Evolutionary conservation across 2,113 vertebrate genomes (phyloP).

Genomic region (Machaerirhynchus nigripectus): DNA sequence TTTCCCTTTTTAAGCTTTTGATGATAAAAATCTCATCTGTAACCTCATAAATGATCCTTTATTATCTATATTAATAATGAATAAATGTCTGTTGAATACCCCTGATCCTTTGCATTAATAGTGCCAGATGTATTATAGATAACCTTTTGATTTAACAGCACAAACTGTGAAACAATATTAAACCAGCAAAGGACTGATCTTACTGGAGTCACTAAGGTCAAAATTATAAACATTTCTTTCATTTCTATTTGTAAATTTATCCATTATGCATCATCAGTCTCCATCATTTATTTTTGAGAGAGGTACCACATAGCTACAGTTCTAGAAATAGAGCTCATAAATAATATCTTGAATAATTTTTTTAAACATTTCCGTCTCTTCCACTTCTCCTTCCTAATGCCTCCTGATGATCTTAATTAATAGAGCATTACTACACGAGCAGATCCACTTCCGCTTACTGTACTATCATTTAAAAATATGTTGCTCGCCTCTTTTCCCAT

Average conservation of each 20-base stretch:
- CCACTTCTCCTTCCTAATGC: slow-evolving; percentile 30
- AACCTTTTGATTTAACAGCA: slow-evolving; percentile 85
- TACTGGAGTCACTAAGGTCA: slow-evolving; percentile 70
- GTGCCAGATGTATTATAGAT: slow-evolving; percentile 82
- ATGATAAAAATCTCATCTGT: slow-evolving; percentile 86
- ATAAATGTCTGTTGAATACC: slow-evolving; percentile 84
- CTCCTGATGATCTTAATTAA: slow-evolving; percentile 45
- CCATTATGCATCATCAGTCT: slow-evolving; percentile 14
- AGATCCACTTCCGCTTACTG: slow-evolving; percentile 26
- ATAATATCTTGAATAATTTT: slow-evolving; percentile 52
- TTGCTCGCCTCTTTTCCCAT: slow-evolving; percentile 7
- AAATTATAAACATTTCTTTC: slow-evolving; percentile 68
- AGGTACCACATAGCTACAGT: background rate
- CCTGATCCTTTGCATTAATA: slow-evolving; percentile 79
- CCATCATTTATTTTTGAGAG: slow-evolving; percentile 12
- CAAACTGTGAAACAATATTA: slow-evolving; percentile 81
- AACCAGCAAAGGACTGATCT: slow-evolving; percentile 71
- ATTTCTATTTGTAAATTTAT: slow-evolving; percentile 59
- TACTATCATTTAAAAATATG: slow-evolving; percentile 50
- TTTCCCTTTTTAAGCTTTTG: slow-evolving; percentile 83
- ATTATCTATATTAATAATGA: slow-evolving; percentile 88
- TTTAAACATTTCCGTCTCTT: slow-evolving; percentile 42
- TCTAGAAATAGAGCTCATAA: slow-evolving; percentile 53
- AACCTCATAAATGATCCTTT: slow-evolving; percentile 84
- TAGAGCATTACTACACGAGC: slow-evolving; percentile 8